A percentile compares a stretch with the other conserved stretches of the same genome.
Evolutionary conservation across 2,797 vertebrate species (phyloP).

Genomic region (Chaenodraco wilsoni): DNA sequence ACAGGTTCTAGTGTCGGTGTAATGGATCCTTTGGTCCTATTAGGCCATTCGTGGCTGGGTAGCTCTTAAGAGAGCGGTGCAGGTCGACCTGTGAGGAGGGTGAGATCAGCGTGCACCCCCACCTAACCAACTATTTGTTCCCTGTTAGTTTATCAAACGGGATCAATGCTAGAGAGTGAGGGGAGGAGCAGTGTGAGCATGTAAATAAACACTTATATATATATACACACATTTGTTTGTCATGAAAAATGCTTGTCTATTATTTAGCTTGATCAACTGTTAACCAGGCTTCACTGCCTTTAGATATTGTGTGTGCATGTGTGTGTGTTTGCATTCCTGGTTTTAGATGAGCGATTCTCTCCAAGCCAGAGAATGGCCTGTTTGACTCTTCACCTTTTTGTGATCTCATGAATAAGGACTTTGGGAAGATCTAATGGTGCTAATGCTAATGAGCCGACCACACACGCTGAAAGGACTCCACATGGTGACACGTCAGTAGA

Average conservation of each 20-base stretch:
- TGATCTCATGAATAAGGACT: conserved; percentile 54
- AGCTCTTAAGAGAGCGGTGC: conserved; percentile 70
- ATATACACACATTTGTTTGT: neutral
- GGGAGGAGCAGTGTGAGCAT: conserved; percentile 23
- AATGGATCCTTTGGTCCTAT: conserved; percentile 70
- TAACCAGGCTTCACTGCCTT: conserved; percentile 1
- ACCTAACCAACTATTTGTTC: conserved; percentile 55
- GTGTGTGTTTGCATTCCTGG: conserved; percentile 49
- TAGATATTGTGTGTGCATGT: conserved; percentile 1
- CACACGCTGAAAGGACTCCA: conserved; percentile 14
- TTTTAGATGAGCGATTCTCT: conserved; percentile 53
- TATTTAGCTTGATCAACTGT: conserved; percentile 16
- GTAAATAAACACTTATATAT: neutral
- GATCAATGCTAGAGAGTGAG: conserved; percentile 45
- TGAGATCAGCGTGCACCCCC: conserved; percentile 59
- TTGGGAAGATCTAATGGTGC: conserved; percentile 44
- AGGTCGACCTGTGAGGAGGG: conserved; percentile 58
- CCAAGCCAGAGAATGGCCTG: conserved; percentile 42
- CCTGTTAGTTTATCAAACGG: conserved; percentile 52
- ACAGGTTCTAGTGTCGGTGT: conserved; percentile 62
- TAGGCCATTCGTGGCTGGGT: conserved; percentile 76
- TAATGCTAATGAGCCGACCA: conserved; percentile 46
- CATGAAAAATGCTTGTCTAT: too few species aligned
- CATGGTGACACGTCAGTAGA: neutral
- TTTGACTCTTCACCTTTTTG: conserved; percentile 71